Evolutionary conservation across 2,888 invertebrate genomes (phyloP).

Genomic region (Stratiomys singularior): DNA sequence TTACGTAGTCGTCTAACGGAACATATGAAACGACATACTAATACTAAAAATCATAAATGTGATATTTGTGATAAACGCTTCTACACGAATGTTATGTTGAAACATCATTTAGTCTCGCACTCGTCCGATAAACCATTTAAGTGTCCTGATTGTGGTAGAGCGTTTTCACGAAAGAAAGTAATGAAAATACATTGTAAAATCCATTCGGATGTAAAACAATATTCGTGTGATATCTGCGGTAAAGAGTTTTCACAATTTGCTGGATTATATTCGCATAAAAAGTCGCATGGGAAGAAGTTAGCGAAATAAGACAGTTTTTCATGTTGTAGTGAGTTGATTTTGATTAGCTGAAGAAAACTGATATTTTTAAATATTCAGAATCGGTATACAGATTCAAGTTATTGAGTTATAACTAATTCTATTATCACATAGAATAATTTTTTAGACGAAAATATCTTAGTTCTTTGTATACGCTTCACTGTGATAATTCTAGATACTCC

Average conservation of each 20-base stretch:
- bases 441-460: no score
- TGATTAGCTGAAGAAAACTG: no score
- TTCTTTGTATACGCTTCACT: no score
- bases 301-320: neutral
- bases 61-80: slow-evolving; percentile 71
- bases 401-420: no score
- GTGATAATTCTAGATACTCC: no score
- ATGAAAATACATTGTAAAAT: slow-evolving; percentile 67
- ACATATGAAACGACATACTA: slow-evolving; percentile 73
- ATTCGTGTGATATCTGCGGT: slow-evolving; percentile 53
- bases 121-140: slow-evolving; percentile 70
- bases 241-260: slow-evolving; percentile 54
- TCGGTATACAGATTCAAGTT: neutral
- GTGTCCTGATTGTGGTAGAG: slow-evolving; percentile 70
- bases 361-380: no score
- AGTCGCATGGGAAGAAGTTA: neutral
- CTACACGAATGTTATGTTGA: slow-evolving; percentile 71
- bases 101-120: slow-evolving; percentile 71
- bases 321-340: no score
- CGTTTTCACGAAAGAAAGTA: slow-evolving; percentile 70
- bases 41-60: slow-evolving; percentile 72
- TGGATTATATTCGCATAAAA: slow-evolving; percentile 44
- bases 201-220: slow-evolving; percentile 57
- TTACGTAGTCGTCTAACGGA: slow-evolving; percentile 72
- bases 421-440: no score